These are phyloP conservation scores for Tapirus terrestris DNA, from an alignment of 2,113 vertebrate genomes.

Conservation along the genomic window DNA sequence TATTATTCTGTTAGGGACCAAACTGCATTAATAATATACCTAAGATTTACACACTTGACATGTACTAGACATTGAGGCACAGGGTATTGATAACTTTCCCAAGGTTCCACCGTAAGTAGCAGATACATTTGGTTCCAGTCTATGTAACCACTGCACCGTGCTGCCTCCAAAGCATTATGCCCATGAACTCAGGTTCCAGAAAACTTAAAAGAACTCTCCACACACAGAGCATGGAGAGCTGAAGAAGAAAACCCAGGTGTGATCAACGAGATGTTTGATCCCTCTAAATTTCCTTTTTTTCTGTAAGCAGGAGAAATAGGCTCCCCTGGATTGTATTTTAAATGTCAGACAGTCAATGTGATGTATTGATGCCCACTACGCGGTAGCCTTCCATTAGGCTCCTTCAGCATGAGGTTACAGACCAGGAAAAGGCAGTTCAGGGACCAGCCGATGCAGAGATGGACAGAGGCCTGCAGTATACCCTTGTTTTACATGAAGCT, in stretches of 20 bases:
- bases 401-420: neutral
- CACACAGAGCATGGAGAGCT: neutral
- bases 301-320: conserved; percentile 1
- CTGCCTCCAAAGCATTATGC: neutral
- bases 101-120: neutral
- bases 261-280: neutral
- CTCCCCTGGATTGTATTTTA: neutral
- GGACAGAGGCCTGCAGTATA: neutral
- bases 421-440: neutral
- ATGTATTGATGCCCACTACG: neutral
- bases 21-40: neutral
- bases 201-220: neutral
- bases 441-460: neutral
- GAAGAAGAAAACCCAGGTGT: neutral
- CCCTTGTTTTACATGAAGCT: conserved; percentile 34
- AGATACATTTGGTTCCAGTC: neutral
- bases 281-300: neutral
- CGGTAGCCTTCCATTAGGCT: neutral
- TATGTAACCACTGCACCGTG: neutral
- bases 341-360: neutral
- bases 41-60: neutral
- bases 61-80: neutral
- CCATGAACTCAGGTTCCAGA: neutral
- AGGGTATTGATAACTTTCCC: neutral
- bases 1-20: neutral